These are phyloP conservation scores for Cyanoderma ruficeps DNA, from an alignment of 2,113 vertebrate genomes.

Conservation along the genomic window DNA sequence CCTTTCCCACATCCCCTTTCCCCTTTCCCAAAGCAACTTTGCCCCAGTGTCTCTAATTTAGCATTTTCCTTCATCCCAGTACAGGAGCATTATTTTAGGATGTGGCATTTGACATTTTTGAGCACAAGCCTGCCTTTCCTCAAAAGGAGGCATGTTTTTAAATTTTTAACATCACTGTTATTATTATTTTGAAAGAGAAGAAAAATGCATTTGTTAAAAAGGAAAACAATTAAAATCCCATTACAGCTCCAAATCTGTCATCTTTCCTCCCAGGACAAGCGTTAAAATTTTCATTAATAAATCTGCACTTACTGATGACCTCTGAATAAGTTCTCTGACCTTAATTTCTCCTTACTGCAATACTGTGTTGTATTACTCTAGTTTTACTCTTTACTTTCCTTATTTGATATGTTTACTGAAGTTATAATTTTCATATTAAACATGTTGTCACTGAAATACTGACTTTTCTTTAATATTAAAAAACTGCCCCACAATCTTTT, in stretches of 20 bases:
- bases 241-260: conserved; percentile 22
- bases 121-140: background rate
- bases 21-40: background rate
- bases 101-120: background rate
- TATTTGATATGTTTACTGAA: background rate
- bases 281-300: conserved; percentile 32
- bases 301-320: conserved; percentile 17
- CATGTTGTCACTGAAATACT: background rate
- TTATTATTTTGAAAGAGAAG: background rate
- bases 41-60: background rate
- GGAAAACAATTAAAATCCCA: conserved; percentile 33
- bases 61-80: background rate
- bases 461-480: background rate
- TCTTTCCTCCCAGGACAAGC: conserved; percentile 5
- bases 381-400: background rate
- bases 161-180: background rate
- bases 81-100: background rate
- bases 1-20: background rate
- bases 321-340: conserved; percentile 19
- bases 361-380: background rate
- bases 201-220: conserved; percentile 11
- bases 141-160: background rate
- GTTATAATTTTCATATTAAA: conserved; percentile 3
- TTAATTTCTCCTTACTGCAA: conserved; percentile 7
- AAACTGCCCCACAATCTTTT: background rate